Evolutionary conservation across 1,140 invertebrate species (phyloP), one percentile per base, ranked within the genome.

Genomic region (Heliothis virescens): DNA sequence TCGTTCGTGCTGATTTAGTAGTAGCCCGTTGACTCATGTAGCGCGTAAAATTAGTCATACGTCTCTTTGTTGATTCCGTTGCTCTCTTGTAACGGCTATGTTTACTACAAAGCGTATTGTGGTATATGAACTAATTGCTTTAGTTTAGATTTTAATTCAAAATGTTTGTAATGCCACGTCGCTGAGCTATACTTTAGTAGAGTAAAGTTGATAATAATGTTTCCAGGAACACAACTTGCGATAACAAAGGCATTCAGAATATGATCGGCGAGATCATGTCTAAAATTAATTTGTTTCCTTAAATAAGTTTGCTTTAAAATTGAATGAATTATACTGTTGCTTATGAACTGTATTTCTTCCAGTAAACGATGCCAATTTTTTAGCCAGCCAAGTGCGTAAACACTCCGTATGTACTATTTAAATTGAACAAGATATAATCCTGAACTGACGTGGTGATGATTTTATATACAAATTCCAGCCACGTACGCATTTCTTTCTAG

Each of bases 11-110:
- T 79, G 80, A 83, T 81, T 90, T 90, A 89, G 82, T 89, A 83
- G 80, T 87, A 75, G 84, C 69, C 29, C 63, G 79, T 79, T 91
- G 89, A 91, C 80, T 92, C 89, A 90, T 80, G 79, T 78, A 79
- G 78, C 75, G 80, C 82, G 82, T 87, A 81, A 83, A 87, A 87
- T 92, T 90, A 91, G 86, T 91, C 89, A 90, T 79, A 69, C 69
- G 34, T 85, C 82, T 86, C 89, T 91, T 90, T 91, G 88, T 91
- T 81, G 79, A 79, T 79, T 76, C 79, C 74, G 73, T 82, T 83
- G 76, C 75, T 79, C 79, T 79, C 79, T 85, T 82, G 83, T 87
- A 84, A 86, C 84, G 82, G 48, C 48, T 48, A 55, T 79, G 78
- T 79, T 74, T 79, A 52, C 67, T 63, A 69, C 48, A 62, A 50